phyloP scores from a whole-genome alignment of 1,140 invertebrate species.

The Agraylea sexmaculata region DNA sequence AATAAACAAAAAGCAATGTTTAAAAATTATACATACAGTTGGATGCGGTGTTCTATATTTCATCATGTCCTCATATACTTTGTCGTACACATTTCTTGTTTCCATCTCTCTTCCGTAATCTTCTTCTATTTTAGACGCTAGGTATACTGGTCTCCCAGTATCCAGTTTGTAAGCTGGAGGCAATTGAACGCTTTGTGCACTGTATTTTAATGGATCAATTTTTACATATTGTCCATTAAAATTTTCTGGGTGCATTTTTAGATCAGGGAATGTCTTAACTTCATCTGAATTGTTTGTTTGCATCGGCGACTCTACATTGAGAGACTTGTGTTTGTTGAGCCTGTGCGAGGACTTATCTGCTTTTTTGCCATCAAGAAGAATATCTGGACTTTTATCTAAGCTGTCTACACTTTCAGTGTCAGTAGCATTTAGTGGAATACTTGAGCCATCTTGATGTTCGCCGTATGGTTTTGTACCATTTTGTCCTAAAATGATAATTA shows the following conservation, averaged over 20 bases:
- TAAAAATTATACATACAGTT: background rate
- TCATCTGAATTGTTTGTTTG: slow-evolving; percentile 3
- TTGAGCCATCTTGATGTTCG: slow-evolving; percentile 20
- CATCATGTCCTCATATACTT: slow-evolving; percentile 20
- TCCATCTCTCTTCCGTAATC: background rate
- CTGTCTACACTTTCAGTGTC: slow-evolving; percentile 20
- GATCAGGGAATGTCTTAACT: background rate
- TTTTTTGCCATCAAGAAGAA: slow-evolving; percentile 19
- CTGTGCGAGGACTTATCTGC: slow-evolving; percentile 9
- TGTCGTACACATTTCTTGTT: slow-evolving; percentile 14
- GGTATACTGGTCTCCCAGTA: slow-evolving; percentile 5
- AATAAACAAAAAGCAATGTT: background rate
- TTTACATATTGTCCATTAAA: slow-evolving; percentile 18
- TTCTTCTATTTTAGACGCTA: background rate
- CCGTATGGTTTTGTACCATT: slow-evolving; percentile 17
- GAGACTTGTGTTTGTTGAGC: slow-evolving; percentile 1
- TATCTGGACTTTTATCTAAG: slow-evolving; percentile 20
- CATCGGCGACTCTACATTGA: background rate
- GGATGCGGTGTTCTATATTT: slow-evolving; percentile 16
- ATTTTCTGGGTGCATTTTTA: slow-evolving; percentile 10
- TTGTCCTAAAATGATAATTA: slow-evolving; percentile 11
- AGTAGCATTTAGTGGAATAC: slow-evolving; percentile 18
- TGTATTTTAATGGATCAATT: slow-evolving; percentile 17
- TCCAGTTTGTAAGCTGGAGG: slow-evolving; percentile 7
- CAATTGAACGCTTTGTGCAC: too few species aligned